A percentile compares a stretch with the other conserved stretches of the same genome.
Evolutionary conservation across 2,888 invertebrate genomes (phyloP).

Genomic region (Hirudinaria manillensis): DNA sequence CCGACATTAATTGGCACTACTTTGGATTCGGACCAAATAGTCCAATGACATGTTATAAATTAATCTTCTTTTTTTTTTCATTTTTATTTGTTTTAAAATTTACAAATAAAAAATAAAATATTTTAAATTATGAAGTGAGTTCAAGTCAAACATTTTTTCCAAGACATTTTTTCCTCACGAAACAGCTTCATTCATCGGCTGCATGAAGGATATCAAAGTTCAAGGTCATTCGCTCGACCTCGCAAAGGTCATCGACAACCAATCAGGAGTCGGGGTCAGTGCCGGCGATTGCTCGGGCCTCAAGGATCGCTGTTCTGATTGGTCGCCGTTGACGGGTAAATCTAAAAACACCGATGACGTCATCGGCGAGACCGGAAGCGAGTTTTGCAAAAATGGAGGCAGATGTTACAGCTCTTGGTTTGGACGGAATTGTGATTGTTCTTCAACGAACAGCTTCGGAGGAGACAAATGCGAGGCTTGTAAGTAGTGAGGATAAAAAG

Average conservation of each 20-base stretch:
- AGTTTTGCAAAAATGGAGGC: background rate
- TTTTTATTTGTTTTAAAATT: background rate
- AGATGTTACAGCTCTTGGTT: constrained; percentile 2
- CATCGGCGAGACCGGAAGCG: background rate
- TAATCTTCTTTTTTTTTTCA: background rate
- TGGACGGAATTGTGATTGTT: background rate
- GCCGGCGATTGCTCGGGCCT: constrained; percentile 49
- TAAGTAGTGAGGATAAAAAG: background rate
- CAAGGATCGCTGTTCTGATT: constrained; percentile 11
- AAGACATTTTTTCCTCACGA: too few species aligned
- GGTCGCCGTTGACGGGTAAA: background rate
- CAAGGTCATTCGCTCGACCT: constrained; percentile 48
- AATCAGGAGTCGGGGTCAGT: constrained; percentile 44
- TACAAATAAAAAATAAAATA: background rate
- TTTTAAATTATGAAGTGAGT: background rate
- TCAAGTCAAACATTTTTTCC: too few species aligned
- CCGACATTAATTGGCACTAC: background rate
- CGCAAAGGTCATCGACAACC: constrained; percentile 46
- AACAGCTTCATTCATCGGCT: constrained; percentile 51
- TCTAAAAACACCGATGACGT: background rate
- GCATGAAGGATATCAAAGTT: constrained; percentile 50
- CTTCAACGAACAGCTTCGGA: background rate
- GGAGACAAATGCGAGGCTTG: background rate
- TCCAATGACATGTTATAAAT: background rate
- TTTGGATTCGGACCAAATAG: background rate